Base-by-base conservation (phyloP, 2,113 vertebrate species). In the Charina bottae region DNA sequence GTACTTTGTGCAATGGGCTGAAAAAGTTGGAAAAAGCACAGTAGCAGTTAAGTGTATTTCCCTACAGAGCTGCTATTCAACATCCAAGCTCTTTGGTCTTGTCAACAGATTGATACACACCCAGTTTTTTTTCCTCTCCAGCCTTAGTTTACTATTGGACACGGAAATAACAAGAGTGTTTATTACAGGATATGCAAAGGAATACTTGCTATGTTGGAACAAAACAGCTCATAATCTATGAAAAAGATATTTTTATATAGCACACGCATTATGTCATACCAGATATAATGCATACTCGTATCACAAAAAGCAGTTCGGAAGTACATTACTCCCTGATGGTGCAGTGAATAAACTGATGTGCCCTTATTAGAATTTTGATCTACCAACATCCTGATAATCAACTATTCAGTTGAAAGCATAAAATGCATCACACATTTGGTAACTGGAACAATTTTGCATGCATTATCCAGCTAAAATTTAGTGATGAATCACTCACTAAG, bases 401-500 rank as follows among this genome's bases (percentile, higher is more conserved):
- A 28, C 6, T 49, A 28, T 89, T 46, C 24, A n/a, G 12, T 64
- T 53, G 24, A 64, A 37, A 37, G 64, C 17, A 58, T 23, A 55
- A 59, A 87, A 13, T 24, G 9, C 58, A 46, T 15, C 46, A 21
- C 53, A 19, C 53, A 24, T 17, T 49, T 49, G 37, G 24, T 13
- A 64, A 42, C 6, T 49, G 42, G 37, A 87, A 87, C 3, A 2
- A 37, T 87, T 90, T 91, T 55, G 49, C 55, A 93, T 68, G 83
- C 26, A 26, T 88, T 42, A 68, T 19, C 6, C 1, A 37, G 56
- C 91, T 92, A 87, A 64, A 90, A 92, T 60, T 78, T n/a, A 78
- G 87, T 89, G 93, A 23, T 28, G 28, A 94, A 93, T 90, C 12
- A 55, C 0, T 28, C 93, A 93, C 88, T 0, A 89, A 28, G 10